Conservation (phyloP, 2,888 invertebrate species). For the Rhimphoctona megacephalus region DNA sequence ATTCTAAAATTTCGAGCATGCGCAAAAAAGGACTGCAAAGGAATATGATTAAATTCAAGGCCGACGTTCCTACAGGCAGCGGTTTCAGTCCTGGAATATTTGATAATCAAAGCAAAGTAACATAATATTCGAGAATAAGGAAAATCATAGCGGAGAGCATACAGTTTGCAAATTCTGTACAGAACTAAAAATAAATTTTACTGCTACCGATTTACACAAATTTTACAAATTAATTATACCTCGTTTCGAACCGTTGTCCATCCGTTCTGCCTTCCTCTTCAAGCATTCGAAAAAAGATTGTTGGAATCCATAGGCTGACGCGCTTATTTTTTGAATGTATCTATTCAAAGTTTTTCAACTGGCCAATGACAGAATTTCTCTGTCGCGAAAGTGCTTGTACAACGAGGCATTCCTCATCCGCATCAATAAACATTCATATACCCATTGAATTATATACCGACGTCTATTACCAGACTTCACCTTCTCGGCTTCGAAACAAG, state of each 20-base stretch:
- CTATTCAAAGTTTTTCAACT: constrained; percentile 7
- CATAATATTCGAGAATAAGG: background rate
- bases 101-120: background rate
- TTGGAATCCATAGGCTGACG: background rate
- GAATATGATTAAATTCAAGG: too few relatives aligned
- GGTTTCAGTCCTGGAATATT: background rate
- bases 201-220: too few relatives aligned
- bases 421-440: background rate
- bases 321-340: background rate
- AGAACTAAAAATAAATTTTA: too few relatives aligned
- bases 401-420: background rate
- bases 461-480: background rate
- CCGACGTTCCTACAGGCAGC: background rate
- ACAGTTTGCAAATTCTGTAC: too few relatives aligned
- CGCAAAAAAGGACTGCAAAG: too few relatives aligned
- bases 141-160: too few relatives aligned
- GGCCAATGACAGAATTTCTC: constrained; percentile 1
- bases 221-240: background rate
- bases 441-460: background rate
- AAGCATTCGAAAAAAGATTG: constrained; percentile 8
- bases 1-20: too few relatives aligned
- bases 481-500: background rate
- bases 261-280: background rate
- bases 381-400: constrained; percentile 1
- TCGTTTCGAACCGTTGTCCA: background rate